Conservation (phyloP, 2,888 invertebrate species). For the Pelosia muscerda region DNA sequence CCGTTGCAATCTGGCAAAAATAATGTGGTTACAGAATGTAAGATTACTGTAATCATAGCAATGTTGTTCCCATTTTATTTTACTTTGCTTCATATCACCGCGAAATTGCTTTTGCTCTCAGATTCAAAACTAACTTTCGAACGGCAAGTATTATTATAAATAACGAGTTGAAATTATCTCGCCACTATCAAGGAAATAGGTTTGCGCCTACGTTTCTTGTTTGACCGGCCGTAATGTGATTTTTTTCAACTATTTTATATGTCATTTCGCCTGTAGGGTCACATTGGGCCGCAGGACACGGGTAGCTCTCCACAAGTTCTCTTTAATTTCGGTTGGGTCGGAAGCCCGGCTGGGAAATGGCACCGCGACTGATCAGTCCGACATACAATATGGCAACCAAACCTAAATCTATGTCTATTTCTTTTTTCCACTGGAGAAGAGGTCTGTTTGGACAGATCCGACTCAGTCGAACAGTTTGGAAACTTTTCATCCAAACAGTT, state of each 20-base stretch:
- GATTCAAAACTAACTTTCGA: conserved; percentile 42
- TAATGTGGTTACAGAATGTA: conserved; percentile 46
- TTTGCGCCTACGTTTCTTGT: conserved; percentile 54
- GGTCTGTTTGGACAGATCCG: too few relatives aligned
- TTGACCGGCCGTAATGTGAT: conserved; percentile 62
- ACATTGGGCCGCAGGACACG: too few relatives aligned
- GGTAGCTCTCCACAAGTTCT: too few relatives aligned
- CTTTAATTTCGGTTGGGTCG: too few relatives aligned
- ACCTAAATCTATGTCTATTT: background rate
- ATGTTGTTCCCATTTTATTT: conserved; percentile 44
- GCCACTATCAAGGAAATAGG: conserved; percentile 56
- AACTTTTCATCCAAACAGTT: too few relatives aligned
- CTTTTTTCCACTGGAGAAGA: background rate
- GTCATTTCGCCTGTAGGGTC: background rate
- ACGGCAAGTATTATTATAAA: conserved; percentile 35
- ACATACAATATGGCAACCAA: background rate
- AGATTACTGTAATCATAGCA: conserved; percentile 49
- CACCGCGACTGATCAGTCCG: background rate
- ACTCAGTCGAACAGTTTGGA: too few relatives aligned
- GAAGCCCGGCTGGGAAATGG: background rate
- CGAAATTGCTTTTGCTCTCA: conserved; percentile 50
- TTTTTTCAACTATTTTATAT: conserved; percentile 43
- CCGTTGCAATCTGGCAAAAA: conserved; percentile 46
- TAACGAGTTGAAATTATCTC: conserved; percentile 48
- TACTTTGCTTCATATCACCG: conserved; percentile 42